Conservation (phyloP, 2,888 invertebrate genomes). For the Ecdyonurus torrentis region DNA sequence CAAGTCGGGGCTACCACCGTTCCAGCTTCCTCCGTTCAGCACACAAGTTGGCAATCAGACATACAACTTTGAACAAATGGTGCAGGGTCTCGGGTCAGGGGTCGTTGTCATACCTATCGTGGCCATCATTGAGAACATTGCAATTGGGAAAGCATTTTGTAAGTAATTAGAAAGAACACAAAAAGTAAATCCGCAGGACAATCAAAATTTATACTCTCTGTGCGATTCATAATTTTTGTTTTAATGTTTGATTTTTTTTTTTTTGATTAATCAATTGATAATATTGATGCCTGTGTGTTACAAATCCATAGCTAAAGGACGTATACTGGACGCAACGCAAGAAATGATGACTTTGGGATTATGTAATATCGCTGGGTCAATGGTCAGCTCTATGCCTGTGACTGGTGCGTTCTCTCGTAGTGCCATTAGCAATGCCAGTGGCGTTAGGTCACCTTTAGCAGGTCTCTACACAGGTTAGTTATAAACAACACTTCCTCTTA, state of each 20-base stretch:
- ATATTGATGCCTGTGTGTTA: background rate
- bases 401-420: slow-evolving; percentile 57
- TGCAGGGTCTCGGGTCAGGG: slow-evolving; percentile 53
- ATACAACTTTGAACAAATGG: slow-evolving; percentile 47
- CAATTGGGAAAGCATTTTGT: slow-evolving; percentile 91
- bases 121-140: slow-evolving; percentile 79
- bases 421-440: slow-evolving; percentile 66
- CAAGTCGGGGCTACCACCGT: slow-evolving; percentile 47
- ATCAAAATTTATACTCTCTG: no score
- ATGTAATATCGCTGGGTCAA: slow-evolving; percentile 55
- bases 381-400: slow-evolving; percentile 62
- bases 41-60: slow-evolving; percentile 39
- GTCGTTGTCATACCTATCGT: slow-evolving; percentile 68
- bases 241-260: no score
- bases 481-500: background rate
- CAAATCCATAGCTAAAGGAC: slow-evolving; percentile 37
- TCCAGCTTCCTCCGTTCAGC: slow-evolving; percentile 50
- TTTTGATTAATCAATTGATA: no score
- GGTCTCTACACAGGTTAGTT: slow-evolving; percentile 50
- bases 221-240: no score
- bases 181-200: no score
- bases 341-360: slow-evolving; percentile 63
- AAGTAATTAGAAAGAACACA: no score
- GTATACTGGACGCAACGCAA: slow-evolving; percentile 56
- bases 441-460: slow-evolving; percentile 55